phyloP scores from a whole-genome alignment of 2,797 vertebrate genomes.

The Okamejei kenojei region DNA sequence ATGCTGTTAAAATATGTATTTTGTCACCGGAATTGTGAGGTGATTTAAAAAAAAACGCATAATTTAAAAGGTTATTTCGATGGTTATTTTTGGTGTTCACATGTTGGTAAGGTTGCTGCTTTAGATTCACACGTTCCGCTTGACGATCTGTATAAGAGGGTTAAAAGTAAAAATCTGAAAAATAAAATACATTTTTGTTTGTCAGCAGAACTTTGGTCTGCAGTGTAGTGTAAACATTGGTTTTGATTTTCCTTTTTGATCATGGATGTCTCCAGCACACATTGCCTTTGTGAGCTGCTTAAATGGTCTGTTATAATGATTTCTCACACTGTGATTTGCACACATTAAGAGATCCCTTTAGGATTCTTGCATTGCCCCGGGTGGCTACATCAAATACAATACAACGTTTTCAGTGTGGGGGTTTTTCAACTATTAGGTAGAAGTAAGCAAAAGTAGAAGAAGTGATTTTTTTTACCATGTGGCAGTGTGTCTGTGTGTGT shows the following conservation, averaged over 20 bases:
- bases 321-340: background rate
- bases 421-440: background rate
- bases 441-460: background rate
- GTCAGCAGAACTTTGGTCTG: background rate
- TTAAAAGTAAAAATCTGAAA: slow-evolving; percentile 8
- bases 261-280: background rate
- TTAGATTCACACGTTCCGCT: background rate
- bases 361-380: background rate
- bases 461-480: background rate
- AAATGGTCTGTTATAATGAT: background rate
- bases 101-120: background rate
- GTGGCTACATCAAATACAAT: background rate
- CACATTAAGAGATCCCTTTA: background rate
- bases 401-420: too few relatives aligned
- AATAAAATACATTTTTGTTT: background rate
- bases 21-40: background rate
- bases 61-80: background rate
- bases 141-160: background rate
- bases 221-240: background rate
- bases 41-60: background rate
- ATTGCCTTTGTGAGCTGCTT: background rate
- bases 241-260: background rate
- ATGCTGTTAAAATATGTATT: background rate
- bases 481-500: background rate
- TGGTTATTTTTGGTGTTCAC: background rate